Percentiles rank a stretch among this genome's conserved stretches.
phyloP scores from a whole-genome alignment of 2,888 invertebrate genomes.

The Punctoribates punctum region DNA sequence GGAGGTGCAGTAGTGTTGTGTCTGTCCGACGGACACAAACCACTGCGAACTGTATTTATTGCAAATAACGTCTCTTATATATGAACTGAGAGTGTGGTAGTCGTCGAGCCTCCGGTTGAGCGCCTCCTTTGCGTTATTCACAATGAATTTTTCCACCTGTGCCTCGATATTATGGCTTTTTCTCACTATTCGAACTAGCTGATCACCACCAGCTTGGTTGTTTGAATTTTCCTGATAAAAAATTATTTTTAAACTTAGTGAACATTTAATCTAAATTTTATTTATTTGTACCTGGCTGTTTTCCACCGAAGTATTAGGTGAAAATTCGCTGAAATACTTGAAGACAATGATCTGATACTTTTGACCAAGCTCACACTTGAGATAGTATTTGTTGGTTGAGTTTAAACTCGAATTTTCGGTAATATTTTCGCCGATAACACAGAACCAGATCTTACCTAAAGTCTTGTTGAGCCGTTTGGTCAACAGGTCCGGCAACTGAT shows the following conservation, averaged over 20 bases:
- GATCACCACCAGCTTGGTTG: not conserved
- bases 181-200: not conserved
- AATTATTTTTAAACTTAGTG: not conserved
- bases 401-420: no score
- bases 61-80: not conserved
- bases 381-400: no score
- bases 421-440: no score
- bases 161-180: not conserved
- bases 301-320: no score
- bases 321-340: no score
- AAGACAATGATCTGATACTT: no score
- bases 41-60: not conserved
- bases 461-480: no score
- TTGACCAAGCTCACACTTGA: no score
- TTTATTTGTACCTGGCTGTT: no score
- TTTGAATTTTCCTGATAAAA: not conserved
- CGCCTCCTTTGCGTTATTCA: not conserved
- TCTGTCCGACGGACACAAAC: not conserved
- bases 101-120: not conserved
- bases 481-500: no score
- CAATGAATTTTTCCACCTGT: not conserved
- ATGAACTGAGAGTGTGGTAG: not conserved
- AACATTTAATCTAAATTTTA: no score
- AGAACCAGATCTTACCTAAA: no score
- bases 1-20: not conserved